phyloP scores from a whole-genome alignment of 2,888 invertebrate species.

The Serripes groenlandicus region DNA sequence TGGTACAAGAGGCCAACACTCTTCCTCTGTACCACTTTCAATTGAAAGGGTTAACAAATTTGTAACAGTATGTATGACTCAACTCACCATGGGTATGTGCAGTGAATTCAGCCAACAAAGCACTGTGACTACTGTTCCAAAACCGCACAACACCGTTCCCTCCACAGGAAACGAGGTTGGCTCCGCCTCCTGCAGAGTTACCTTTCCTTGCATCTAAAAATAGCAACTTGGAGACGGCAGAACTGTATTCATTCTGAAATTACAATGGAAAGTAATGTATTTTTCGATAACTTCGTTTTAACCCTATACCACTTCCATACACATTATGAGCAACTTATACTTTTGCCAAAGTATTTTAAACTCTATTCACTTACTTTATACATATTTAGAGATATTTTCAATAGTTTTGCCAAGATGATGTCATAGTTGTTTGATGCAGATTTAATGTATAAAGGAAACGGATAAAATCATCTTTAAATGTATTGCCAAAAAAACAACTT shows the following conservation, averaged over 20 bases:
- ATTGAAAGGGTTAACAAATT: background rate
- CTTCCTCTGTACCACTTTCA: background rate
- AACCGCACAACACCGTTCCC: constrained; percentile 86
- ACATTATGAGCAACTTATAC: no score
- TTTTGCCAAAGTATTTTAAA: no score
- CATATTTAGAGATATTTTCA: no score
- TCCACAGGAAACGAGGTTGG: constrained; percentile 86
- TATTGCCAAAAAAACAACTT: no score
- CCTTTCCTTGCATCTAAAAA: constrained; percentile 82
- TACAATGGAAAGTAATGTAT: constrained; percentile 80
- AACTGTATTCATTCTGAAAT: constrained; percentile 83
- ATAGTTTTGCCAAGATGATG: no score
- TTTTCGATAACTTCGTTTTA: constrained; percentile 85
- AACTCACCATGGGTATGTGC: constrained; percentile 84
- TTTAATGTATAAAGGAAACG: no score
- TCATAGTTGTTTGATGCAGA: no score
- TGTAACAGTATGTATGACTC: background rate
- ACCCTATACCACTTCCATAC: no score
- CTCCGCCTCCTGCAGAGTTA: constrained; percentile 76
- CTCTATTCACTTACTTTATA: no score
- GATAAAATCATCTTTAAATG: no score
- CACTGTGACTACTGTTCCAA: constrained; percentile 82
- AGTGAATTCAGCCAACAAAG: constrained; percentile 84
- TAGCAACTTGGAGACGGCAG: constrained; percentile 66
- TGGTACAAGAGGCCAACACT: no score